Percentiles rank a stretch among this genome's conserved stretches.
phyloP scores from a whole-genome alignment of 2,888 invertebrate genomes.

The Tuta absoluta region DNA sequence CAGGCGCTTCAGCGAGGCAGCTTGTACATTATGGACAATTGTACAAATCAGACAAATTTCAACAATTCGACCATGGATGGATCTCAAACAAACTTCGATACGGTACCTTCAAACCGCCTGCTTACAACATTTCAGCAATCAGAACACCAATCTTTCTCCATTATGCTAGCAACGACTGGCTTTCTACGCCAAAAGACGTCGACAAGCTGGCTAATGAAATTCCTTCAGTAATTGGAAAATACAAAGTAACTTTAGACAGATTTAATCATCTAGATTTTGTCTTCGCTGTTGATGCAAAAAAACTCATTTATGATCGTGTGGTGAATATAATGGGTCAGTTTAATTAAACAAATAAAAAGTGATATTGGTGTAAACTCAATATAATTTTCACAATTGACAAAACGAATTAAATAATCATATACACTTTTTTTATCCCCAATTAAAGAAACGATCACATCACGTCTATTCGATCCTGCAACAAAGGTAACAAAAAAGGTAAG shows the following conservation, averaged over 20 bases:
- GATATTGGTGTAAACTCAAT: slow-evolving; percentile 25
- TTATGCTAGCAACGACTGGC: slow-evolving; percentile 77
- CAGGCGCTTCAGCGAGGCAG: slow-evolving; percentile 74
- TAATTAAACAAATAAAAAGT: slow-evolving; percentile 43
- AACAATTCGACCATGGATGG: slow-evolving; percentile 75
- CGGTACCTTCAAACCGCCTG: slow-evolving; percentile 73
- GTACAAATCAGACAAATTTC: slow-evolving; percentile 69
- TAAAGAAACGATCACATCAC: not conserved
- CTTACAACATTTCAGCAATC: slow-evolving; percentile 71
- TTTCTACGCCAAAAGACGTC: slow-evolving; percentile 73
- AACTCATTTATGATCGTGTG: slow-evolving; percentile 79
- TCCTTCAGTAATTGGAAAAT: slow-evolving; percentile 68
- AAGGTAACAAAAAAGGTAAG: not conserved
- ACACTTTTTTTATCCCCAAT: not conserved
- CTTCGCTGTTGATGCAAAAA: slow-evolving; percentile 80
- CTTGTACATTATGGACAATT: slow-evolving; percentile 77
- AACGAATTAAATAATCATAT: not conserved
- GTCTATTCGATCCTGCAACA: not conserved
- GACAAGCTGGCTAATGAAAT: slow-evolving; percentile 63
- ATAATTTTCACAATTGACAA: slow-evolving; percentile 12
- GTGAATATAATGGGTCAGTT: slow-evolving; percentile 70
- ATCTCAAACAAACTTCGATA: slow-evolving; percentile 67
- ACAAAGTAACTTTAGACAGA: slow-evolving; percentile 65
- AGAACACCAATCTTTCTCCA: slow-evolving; percentile 74
- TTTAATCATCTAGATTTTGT: slow-evolving; percentile 83